Base-by-base conservation (phyloP, 2,888 invertebrate species). In the Dioctria rufipes region DNA sequence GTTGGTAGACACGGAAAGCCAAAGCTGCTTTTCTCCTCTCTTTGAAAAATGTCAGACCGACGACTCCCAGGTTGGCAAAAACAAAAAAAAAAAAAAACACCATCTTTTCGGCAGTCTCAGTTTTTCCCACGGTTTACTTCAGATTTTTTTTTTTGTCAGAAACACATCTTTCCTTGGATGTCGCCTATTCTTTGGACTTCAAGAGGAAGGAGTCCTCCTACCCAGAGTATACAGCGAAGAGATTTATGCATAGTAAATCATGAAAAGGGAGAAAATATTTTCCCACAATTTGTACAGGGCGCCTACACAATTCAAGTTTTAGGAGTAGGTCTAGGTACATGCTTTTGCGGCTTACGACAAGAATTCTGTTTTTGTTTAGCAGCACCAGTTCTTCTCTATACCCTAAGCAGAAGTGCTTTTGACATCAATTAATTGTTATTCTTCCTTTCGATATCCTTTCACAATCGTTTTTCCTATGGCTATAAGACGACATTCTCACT, bases 401-500 rank as follows among this genome's bases (percentile, higher is more conserved):
- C n/a, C n/a, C 65, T 39, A 9, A 67, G 2, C 5, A 46, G 46
- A 67, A 67, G 46, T 67, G 67, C 49, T 46, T 13, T 67, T 67
- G 67, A 49, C 67, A 67, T 67, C 67, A 67, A 67, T 67, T 67
- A 67, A 67, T 67, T 67, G 67, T 42, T 67, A 67, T 67, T 67
- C 67, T 67, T 67, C 67, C 67, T 11, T 67, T 46, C 67, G 67
- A 67, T 46, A 67, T 67, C 67, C 67, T 25, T 42, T 9, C 25
- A 43, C 67, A 67, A 46, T 67, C 43, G 67, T 46, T 25, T 25
- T 49, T 67, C 13, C 25, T 25, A 25, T 25, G 42, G 8, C 67
- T 13, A 13, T 9, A 13, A 67, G 66, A 40, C n/a, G 13, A 67
- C 8, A 67, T 67, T 67, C 6, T 25, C 13, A 4, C 40, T 42